Evolutionary conservation across 1,140 invertebrate genomes (phyloP).

Genomic region (Vanessa atalanta): DNA sequence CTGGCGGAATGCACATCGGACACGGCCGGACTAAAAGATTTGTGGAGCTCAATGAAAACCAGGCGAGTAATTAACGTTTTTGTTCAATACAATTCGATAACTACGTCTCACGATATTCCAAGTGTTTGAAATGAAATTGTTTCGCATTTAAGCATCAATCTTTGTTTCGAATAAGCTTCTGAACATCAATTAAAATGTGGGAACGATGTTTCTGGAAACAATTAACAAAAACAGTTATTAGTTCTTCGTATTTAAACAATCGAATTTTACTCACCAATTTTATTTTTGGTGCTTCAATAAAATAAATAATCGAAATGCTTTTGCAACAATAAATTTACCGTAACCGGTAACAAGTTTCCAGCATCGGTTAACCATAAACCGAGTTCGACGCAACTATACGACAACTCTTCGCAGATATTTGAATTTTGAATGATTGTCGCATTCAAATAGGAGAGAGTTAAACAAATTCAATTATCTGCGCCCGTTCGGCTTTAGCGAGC

Average conservation of each 20-base stretch:
- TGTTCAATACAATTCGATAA: slow-evolving; percentile 4
- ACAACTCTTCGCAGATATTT: slow-evolving; percentile 21
- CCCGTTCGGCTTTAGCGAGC: slow-evolving; percentile 29
- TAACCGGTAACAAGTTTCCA: not conserved
- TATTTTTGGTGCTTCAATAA: not conserved
- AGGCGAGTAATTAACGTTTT: slow-evolving; percentile 40
- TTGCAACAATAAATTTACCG: not conserved
- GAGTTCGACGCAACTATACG: slow-evolving; percentile 5
- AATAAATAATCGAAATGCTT: not conserved
- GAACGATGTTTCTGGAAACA: not conserved
- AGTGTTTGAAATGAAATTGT: not conserved
- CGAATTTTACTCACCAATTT: not conserved
- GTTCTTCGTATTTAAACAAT: not conserved
- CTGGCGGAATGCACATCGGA: slow-evolving; percentile 59
- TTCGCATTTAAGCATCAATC: not conserved
- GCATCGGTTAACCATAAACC: slow-evolving; percentile 2
- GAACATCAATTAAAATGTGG: slow-evolving; percentile 3
- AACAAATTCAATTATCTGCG: slow-evolving; percentile 43
- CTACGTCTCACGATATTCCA: not conserved
- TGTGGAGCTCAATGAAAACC: slow-evolving; percentile 56
- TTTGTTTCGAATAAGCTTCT: not conserved
- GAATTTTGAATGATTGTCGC: slow-evolving; percentile 41
- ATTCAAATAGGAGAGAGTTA: slow-evolving; percentile 45
- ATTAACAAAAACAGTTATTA: not conserved
- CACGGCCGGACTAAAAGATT: slow-evolving; percentile 63